A percentile compares a stretch with the other conserved stretches of the same genome.
These are phyloP conservation scores for Liposcelis brunnea DNA, from an alignment of 2,888 invertebrate genomes.

Conservation along the genomic window DNA sequence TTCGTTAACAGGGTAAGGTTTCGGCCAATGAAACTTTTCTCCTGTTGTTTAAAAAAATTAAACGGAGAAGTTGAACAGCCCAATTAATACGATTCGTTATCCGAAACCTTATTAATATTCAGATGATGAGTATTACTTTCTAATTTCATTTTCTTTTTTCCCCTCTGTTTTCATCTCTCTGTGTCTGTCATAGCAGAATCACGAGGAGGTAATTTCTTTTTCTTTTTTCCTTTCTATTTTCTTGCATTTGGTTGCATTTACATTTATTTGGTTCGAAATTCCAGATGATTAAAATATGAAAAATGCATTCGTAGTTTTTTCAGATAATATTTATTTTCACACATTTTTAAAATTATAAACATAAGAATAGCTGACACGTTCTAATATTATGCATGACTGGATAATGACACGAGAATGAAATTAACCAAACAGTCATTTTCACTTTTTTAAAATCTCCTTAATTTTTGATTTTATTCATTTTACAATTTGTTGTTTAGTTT, in stretches of 20 bases:
- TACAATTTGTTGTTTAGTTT: too few species aligned
- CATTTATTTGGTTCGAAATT: too few species aligned
- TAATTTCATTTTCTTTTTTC: conserved; percentile 16
- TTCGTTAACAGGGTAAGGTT: not conserved
- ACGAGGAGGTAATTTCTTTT: conserved; percentile 21
- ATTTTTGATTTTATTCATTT: too few species aligned
- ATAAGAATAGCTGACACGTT: too few species aligned
- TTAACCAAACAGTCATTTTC: too few species aligned
- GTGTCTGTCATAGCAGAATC: conserved; percentile 21
- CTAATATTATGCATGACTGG: too few species aligned
- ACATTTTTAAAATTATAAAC: too few species aligned
- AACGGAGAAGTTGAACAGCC: not conserved
- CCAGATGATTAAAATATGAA: too few species aligned
- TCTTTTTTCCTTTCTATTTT: conserved; percentile 9
- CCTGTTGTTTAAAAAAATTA: conserved; percentile 9
- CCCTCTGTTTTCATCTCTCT: conserved; percentile 17
- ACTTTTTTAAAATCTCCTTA: too few species aligned
- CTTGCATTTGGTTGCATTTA: conserved; percentile 4
- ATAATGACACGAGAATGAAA: too few species aligned
- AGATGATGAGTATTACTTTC: conserved; percentile 9
- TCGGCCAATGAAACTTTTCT: not conserved
- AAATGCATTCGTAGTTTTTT: too few species aligned
- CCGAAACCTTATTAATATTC: conserved; percentile 1
- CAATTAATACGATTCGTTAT: not conserved
- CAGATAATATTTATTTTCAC: too few species aligned